phyloP scores from a whole-genome alignment of 2,113 vertebrate genomes.

The Etheostoma spectabile region DNA sequence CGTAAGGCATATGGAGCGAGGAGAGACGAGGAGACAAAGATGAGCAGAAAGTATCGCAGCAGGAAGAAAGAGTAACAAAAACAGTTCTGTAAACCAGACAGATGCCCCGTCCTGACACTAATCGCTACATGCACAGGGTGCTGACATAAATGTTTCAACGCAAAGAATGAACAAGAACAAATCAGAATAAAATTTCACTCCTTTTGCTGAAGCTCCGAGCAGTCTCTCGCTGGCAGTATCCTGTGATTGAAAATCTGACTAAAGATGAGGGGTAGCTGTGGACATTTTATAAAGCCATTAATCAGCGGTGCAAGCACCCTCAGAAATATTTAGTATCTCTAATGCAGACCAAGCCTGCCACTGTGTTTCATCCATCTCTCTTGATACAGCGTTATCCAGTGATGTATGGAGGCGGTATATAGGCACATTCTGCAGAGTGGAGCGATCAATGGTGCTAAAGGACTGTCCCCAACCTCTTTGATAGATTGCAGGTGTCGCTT shows the following conservation, averaged over 20 bases:
- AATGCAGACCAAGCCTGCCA: slow-evolving; percentile 48
- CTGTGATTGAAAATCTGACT: slow-evolving; percentile 43
- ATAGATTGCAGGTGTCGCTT: slow-evolving; percentile 58
- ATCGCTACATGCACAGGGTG: slow-evolving; percentile 13
- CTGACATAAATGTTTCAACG: slow-evolving; percentile 18
- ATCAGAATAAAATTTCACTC: slow-evolving; percentile 33
- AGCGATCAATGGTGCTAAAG: slow-evolving; percentile 72
- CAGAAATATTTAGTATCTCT: slow-evolving; percentile 72
- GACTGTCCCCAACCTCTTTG: slow-evolving; percentile 52
- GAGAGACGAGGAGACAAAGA: slow-evolving; percentile 24
- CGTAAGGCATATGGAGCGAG: slow-evolving; percentile 7
- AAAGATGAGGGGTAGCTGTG: slow-evolving; percentile 54
- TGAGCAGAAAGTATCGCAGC: slow-evolving; percentile 26
- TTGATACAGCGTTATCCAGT: slow-evolving; percentile 60
- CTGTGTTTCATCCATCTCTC: slow-evolving; percentile 69
- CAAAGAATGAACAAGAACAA: slow-evolving; percentile 37
- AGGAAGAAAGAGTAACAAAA: slow-evolving; percentile 16
- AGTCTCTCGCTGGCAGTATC: background rate
- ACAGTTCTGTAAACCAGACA: slow-evolving; percentile 28
- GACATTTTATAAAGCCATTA: slow-evolving; percentile 67
- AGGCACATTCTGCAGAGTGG: slow-evolving; percentile 68
- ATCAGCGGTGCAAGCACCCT: slow-evolving; percentile 65
- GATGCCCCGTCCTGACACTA: slow-evolving; percentile 5
- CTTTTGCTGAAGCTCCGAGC: background rate
- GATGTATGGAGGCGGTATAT: slow-evolving; percentile 67